Evolutionary conservation across 1,140 invertebrate species (phyloP), one percentile per base, ranked within the genome.

Genomic region (Palaemon carinicauda): DNA sequence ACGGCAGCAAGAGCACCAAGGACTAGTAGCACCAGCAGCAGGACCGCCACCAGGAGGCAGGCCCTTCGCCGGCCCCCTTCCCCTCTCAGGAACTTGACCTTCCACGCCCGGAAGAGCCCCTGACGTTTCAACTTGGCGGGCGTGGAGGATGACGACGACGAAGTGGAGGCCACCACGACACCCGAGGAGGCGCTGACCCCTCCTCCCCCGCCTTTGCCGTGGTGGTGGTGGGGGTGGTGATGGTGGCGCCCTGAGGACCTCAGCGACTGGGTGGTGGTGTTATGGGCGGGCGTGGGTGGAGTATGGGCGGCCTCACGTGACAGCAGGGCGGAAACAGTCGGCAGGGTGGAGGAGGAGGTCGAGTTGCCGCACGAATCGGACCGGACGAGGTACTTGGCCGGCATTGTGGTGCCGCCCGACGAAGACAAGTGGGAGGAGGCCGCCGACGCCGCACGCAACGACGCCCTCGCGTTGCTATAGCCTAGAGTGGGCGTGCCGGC

Each of bases 281-380:
- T 80, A 51, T 89, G 82, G 65, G 86, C 79, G 78, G 88, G 78
- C 73, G 86, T 87, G 78, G 87, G 73, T 81, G 84, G 80, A 54
- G 75, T 73, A 52, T 83, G 80, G 71, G 84, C 73, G 75, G 74
- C 79, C 29, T 87, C 88, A 54, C 81, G 79, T 14, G 86, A 81
- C 71, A 89, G 74, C n/a, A 89, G 88, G 77, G 88, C 88, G 52
- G 88, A 89, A 77, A 89, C 88, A 33, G 88, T 89, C 27, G 88
- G 88, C 81, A 89, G 79, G 77, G 86, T 89, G 29, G 88, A 89
- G 31, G 88, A 89, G 15, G 88, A 87, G 5, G 88, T 89, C 50
- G 88, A 89, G 65, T 87, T 87, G 24, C 88, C 88, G 21, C 82
- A 84, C 50, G 85, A 87, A 69, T 89, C 88, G 27, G 88, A 81